Conservation (phyloP, 2,113 vertebrate genomes). For the Martes martes region DNA sequence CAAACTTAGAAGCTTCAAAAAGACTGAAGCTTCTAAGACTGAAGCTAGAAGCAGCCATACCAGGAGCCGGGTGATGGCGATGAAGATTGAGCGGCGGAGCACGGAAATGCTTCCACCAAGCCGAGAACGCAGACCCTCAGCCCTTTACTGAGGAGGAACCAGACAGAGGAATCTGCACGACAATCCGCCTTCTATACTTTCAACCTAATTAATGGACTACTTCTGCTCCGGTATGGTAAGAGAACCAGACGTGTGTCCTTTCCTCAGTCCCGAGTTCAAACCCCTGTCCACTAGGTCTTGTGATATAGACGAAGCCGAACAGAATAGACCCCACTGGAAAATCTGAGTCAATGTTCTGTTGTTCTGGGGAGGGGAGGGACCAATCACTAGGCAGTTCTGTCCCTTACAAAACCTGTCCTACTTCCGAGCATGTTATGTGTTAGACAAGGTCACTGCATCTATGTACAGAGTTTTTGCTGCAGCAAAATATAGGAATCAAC, state of each 20-base stretch:
- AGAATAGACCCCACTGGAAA: neutral
- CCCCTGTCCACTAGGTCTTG: neutral
- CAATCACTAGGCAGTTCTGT: neutral
- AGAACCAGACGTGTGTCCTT: neutral
- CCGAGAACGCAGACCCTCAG: fast-evolving
- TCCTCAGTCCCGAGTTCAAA: neutral
- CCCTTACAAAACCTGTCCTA: neutral
- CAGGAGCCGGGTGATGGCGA: fast-evolving
- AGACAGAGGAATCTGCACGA: neutral
- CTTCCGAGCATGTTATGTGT: neutral
- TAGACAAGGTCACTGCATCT: neutral
- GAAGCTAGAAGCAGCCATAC: neutral
- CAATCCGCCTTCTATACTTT: neutral
- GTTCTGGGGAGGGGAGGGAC: neutral
- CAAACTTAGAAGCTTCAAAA: neutral
- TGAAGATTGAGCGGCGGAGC: too few relatives aligned
- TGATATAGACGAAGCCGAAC: neutral
- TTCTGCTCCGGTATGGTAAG: neutral
- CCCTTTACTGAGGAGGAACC: neutral
- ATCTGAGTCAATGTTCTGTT: neutral
- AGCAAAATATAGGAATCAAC: neutral
- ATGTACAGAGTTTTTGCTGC: neutral
- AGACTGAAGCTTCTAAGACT: neutral
- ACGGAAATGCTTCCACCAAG: fast-evolving
- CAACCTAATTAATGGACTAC: fast-evolving